Percentiles rank a stretch among this genome's conserved stretches.
phyloP scores from a whole-genome alignment of 2,797 vertebrate species.

The Danio albolineatus region DNA sequence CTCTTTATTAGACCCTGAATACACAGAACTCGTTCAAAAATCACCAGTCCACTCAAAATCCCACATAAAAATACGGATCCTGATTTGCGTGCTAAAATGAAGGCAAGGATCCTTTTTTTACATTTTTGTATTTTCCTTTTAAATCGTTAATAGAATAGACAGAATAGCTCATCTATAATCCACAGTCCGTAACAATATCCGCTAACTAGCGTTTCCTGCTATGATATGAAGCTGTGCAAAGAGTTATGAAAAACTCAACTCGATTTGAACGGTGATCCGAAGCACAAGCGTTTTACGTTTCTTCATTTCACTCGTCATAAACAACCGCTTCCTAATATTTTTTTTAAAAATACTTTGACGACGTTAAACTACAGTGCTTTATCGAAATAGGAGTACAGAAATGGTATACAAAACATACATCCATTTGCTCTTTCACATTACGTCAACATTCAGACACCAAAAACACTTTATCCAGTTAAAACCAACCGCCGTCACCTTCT shows the following conservation, averaged over 20 bases:
- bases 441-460: constrained; percentile 64
- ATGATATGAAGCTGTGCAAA: constrained; percentile 37
- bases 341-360: constrained; percentile 66
- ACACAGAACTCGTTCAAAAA: background rate
- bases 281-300: background rate
- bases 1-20: background rate
- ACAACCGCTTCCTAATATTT: constrained; percentile 64
- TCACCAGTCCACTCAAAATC: constrained; percentile 1
- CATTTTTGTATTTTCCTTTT: background rate
- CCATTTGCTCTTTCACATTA: constrained; percentile 62
- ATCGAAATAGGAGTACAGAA: constrained; percentile 71
- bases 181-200: constrained; percentile 30
- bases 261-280: constrained; percentile 9
- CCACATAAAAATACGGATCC: constrained; percentile 32
- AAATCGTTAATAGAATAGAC: constrained; percentile 23
- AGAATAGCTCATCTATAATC: constrained; percentile 18
- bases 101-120: background rate
- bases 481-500: background rate
- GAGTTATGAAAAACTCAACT: background rate
- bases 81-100: constrained; percentile 9
- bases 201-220: background rate
- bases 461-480: background rate
- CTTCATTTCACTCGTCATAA: constrained; percentile 42
- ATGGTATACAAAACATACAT: constrained; percentile 74
- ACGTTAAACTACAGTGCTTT: constrained; percentile 56